Evolutionary conservation across 1,140 invertebrate genomes (phyloP).

Genomic region (Caerostris extrusa): DNA sequence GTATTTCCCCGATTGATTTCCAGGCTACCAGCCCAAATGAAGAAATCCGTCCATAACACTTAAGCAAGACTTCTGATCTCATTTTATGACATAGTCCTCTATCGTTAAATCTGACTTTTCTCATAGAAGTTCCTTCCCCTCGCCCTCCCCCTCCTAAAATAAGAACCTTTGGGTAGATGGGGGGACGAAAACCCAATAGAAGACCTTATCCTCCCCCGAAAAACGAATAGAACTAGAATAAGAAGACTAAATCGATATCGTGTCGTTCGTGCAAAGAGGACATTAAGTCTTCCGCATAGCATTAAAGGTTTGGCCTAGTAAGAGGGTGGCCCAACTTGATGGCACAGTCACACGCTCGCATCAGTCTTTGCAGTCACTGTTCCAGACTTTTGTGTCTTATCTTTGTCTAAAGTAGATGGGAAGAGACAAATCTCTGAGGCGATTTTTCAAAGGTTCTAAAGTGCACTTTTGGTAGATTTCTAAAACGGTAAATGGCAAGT

Average conservation of each 20-base stretch:
- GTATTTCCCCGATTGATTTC: neutral
- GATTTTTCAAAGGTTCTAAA: neutral
- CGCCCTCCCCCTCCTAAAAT: neutral
- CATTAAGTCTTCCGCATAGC: slow-evolving; percentile 53
- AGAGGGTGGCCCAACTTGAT: slow-evolving; percentile 17
- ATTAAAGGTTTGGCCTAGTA: slow-evolving; percentile 23
- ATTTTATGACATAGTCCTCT: slow-evolving; percentile 30
- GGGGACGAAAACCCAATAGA: slow-evolving; percentile 15
- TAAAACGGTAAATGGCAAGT: neutral
- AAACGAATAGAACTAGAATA: slow-evolving; percentile 7
- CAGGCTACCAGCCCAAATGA: neutral
- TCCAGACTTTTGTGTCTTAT: neutral
- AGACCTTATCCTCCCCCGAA: neutral
- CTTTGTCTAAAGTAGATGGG: neutral
- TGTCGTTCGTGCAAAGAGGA: slow-evolving; percentile 43
- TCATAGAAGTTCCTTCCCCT: neutral
- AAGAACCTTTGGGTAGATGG: neutral
- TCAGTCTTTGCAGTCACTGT: slow-evolving; percentile 27
- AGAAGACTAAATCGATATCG: slow-evolving; percentile 25
- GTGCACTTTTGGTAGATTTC: neutral
- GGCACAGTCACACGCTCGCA: slow-evolving; percentile 44
- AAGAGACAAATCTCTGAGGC: neutral
- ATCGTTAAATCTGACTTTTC: slow-evolving; percentile 39
- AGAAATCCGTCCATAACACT: slow-evolving; percentile 41
- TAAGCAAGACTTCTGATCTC: slow-evolving; percentile 35